A percentile compares a stretch with the other conserved stretches of the same genome.
Evolutionary conservation across 2,797 vertebrate species (phyloP).

Genomic region (Acipenser transmontanus): DNA sequence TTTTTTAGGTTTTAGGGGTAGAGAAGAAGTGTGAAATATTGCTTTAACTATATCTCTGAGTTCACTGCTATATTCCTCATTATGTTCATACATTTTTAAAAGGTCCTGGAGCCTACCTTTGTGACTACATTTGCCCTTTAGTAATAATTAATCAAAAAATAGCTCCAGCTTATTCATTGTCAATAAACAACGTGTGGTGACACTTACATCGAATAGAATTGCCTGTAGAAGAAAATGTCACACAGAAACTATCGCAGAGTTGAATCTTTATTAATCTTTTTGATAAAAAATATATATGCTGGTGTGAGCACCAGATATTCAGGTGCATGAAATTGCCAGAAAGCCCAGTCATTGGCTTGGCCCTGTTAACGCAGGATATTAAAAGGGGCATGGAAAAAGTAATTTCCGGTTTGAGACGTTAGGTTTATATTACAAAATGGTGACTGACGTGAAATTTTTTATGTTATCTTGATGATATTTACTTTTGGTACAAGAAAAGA

Average conservation of each 20-base stretch:
- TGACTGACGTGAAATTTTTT: slow-evolving; percentile 27
- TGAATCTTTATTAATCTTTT: slow-evolving; percentile 41
- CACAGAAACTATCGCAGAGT: slow-evolving; percentile 12
- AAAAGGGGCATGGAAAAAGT: slow-evolving; percentile 59
- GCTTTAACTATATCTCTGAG: slow-evolving; percentile 7
- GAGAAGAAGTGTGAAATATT: too few species aligned
- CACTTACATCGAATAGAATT: slow-evolving; percentile 22
- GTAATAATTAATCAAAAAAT: slow-evolving; percentile 52
- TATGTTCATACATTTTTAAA: slow-evolving; percentile 50
- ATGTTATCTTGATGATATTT: slow-evolving; percentile 8
- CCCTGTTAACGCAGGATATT: slow-evolving; percentile 56
- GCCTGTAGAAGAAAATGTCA: slow-evolving; percentile 26
- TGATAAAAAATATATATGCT: slow-evolving; percentile 40
- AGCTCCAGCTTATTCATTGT: slow-evolving; percentile 29
- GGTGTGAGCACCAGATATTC: slow-evolving; percentile 27
- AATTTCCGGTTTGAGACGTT: slow-evolving; percentile 53
- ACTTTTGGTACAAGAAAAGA: neutral
- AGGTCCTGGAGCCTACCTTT: slow-evolving; percentile 39
- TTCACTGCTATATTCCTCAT: slow-evolving; percentile 29
- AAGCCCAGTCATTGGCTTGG: slow-evolving; percentile 17
- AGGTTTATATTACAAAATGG: slow-evolving; percentile 28
- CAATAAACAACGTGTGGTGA: slow-evolving; percentile 21
- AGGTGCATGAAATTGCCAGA: slow-evolving; percentile 35
- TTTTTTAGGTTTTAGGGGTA: too few species aligned
- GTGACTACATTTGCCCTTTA: slow-evolving; percentile 41